Base-by-base conservation (phyloP, 2,888 invertebrate species). In the Priocnemis perturbator region DNA sequence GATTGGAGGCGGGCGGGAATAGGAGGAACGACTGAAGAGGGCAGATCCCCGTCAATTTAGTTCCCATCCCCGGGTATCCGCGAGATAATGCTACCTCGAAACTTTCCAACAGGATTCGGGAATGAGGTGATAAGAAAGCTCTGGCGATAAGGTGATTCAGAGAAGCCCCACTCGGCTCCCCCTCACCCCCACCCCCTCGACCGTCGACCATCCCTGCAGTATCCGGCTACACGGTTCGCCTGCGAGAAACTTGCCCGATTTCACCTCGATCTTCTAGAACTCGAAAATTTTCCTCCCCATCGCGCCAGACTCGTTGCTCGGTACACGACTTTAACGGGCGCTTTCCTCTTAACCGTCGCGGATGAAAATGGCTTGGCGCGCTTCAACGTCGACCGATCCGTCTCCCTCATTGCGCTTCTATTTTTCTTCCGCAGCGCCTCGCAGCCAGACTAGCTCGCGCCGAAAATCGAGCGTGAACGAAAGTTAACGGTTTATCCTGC, bases 81-180 rank as follows among this genome's bases (percentile, higher is more conserved):
- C 74, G 58, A 74, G 77, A 77, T 81, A 82, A 77, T 79, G 78
- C 67, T 58, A 69, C 65, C 69, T 79, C 74, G 72, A 77, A 78
- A 76, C 73, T 77, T 79, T 52, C 57, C 20, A 47, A 50, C 57
- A 30, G 64, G 62, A 70, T 64, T 70, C 60, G 47, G 62, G 59
- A 69, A 76, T 60, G 55, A 66, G 68, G 70, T 70, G 73, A 74
- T 70, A 69, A 70, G 67, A 55, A 44, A 30, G 63, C 44, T 55
- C 61, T 55, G 60, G 53, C 58, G 69, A 72, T 73, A 71, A 73
- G 73, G 63, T 60, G 64, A 65, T 64, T 66, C 69, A 47, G 14
- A 57, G 45, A 37, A 37, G 11, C 37, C 37, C 37, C 37, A 37
- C 37, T 14, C 37, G 37, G 30, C n/a, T 37, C 26, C 19, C n/a